Conservation (phyloP, 2,797 vertebrate genomes). For the Microtus californicus region DNA sequence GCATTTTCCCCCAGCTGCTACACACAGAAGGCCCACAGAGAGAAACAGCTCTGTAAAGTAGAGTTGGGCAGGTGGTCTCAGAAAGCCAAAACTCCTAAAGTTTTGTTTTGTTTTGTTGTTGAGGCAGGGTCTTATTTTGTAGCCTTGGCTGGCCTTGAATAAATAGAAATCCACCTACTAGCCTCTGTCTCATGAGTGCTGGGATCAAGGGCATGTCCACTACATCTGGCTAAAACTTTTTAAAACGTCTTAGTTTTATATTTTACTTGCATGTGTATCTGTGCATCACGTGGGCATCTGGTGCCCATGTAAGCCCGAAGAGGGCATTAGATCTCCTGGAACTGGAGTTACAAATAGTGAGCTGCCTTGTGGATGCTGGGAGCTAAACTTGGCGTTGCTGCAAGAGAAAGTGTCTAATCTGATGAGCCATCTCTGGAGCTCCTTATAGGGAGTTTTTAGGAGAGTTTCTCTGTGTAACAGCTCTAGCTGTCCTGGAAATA, state of each 20-base stretch:
- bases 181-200: not conserved
- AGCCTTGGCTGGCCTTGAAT: not conserved
- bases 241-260: not conserved
- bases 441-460: constrained; percentile 56
- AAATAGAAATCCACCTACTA: not conserved
- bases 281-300: not conserved
- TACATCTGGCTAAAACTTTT: not conserved
- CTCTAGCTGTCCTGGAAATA: too few species aligned
- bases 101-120: not conserved
- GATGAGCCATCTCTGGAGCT: not conserved
- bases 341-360: not conserved
- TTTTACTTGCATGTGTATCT: not conserved
- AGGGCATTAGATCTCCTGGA: not conserved
- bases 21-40: not conserved
- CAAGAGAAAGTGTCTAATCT: not conserved
- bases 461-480: not conserved
- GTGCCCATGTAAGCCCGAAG: not conserved
- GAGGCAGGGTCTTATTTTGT: not conserved
- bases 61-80: not conserved
- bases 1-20: not conserved
- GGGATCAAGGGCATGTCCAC: not conserved
- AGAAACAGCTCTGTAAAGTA: not conserved
- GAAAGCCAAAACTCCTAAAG: not conserved
- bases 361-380: not conserved
- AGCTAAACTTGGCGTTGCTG: not conserved